Conservation (phyloP, 2,113 vertebrate genomes). For the Thalassoma bifasciatum region DNA sequence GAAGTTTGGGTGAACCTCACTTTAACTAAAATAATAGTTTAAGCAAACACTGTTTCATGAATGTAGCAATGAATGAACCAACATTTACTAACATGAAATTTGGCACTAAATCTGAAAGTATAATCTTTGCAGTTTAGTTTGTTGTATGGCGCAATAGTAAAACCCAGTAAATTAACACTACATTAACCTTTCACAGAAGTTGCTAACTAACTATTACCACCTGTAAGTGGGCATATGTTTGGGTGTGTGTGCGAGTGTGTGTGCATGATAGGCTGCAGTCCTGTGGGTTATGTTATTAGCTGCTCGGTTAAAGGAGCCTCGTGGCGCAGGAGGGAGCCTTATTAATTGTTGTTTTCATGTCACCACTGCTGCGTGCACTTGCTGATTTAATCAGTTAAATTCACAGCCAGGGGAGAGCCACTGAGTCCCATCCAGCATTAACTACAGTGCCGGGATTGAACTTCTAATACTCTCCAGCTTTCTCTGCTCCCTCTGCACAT, state of each 20-base stretch:
- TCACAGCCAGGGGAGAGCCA: conserved; percentile 82
- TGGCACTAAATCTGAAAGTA: conserved; percentile 23
- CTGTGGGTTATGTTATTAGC: conserved; percentile 88
- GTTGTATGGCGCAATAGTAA: conserved; percentile 16
- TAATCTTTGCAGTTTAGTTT: conserved; percentile 44
- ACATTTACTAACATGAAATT: conserved; percentile 22
- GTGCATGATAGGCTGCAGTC: conserved; percentile 73
- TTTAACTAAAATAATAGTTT: too few relatives aligned
- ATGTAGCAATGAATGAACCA: neutral
- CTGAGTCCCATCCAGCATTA: conserved; percentile 81
- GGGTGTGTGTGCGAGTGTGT: conserved; percentile 70
- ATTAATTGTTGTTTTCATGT: conserved; percentile 92
- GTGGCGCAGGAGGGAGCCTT: conserved; percentile 82
- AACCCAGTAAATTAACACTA: conserved; percentile 41
- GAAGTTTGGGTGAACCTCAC: too few relatives aligned
- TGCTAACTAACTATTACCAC: conserved; percentile 65
- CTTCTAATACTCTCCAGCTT: conserved; percentile 77
- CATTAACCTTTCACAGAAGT: conserved; percentile 50
- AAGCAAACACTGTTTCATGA: too few relatives aligned
- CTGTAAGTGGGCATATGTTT: conserved; percentile 40
- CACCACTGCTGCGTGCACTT: conserved; percentile 83
- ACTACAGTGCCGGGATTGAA: conserved; percentile 77
- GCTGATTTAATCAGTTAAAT: conserved; percentile 92
- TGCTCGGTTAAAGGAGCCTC: conserved; percentile 87
- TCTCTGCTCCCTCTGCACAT: conserved; percentile 72